Evolutionary conservation across 1,140 invertebrate genomes (phyloP).

Genomic region (Atopsyche davidsoni): DNA sequence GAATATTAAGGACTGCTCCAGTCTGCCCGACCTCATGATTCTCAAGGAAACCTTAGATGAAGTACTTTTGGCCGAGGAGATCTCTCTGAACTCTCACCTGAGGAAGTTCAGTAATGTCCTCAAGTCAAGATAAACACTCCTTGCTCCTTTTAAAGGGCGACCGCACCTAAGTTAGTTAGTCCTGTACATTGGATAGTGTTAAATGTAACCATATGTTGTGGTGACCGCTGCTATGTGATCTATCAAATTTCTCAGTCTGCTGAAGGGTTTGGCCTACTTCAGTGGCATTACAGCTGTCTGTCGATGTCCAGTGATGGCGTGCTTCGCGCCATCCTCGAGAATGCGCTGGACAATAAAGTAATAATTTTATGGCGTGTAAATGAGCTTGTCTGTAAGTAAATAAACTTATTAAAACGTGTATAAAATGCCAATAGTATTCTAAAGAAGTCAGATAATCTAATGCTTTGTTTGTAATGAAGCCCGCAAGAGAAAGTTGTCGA

Average conservation of each 20-base stretch:
- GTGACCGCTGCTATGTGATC: neutral
- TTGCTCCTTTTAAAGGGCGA: neutral
- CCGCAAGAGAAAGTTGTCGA: no score
- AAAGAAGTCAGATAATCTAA: no score
- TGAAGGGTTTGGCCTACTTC: neutral
- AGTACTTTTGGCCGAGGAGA: slow-evolving; percentile 47
- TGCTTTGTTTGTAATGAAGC: no score
- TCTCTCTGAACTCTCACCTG: slow-evolving; percentile 38
- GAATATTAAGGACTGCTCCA: slow-evolving; percentile 63
- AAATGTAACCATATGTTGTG: neutral
- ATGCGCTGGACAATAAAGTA: no score
- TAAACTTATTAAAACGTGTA: no score
- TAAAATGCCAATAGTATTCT: no score
- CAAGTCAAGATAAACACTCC: slow-evolving; percentile 42
- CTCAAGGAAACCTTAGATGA: slow-evolving; percentile 57
- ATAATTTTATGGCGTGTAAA: no score
- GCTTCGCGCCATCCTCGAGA: no score
- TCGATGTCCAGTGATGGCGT: no score
- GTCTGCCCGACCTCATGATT: slow-evolving; percentile 57
- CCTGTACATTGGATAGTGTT: neutral
- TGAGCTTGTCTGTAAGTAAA: no score
- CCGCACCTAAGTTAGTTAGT: neutral
- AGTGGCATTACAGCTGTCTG: slow-evolving; percentile 1
- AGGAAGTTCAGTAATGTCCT: slow-evolving; percentile 48
- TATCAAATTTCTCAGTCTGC: neutral